These are phyloP conservation scores for Eristalis arbustorum DNA, from an alignment of 2,888 invertebrate genomes.

Conservation along the genomic window DNA sequence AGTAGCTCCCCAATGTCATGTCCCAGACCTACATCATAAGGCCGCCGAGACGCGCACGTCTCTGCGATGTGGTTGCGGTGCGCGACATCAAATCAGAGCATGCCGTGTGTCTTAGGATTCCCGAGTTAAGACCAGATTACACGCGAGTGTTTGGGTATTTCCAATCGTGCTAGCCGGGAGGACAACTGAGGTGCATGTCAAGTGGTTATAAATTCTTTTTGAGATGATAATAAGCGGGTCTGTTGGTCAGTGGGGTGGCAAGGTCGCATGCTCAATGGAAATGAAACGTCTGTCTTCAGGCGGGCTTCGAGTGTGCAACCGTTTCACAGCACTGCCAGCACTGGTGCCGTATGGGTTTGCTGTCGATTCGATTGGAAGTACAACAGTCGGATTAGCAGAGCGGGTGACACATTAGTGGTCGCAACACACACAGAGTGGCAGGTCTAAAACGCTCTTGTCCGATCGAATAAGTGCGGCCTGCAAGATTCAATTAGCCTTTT, in stretches of 20 bases:
- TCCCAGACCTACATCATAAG: conserved; percentile 64
- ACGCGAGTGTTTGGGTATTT: conserved; percentile 20
- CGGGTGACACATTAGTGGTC: not conserved
- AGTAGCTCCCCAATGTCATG: conserved; percentile 66
- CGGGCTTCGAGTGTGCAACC: conserved; percentile 43
- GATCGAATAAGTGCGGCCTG: not conserved
- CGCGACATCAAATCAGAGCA: conserved; percentile 54
- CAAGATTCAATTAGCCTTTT: not conserved
- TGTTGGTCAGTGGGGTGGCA: conserved; percentile 63
- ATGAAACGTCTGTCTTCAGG: conserved; percentile 39
- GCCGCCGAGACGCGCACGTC: conserved; percentile 41
- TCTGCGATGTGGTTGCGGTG: conserved; percentile 36
- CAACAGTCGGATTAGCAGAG: not conserved
- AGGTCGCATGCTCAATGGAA: conserved; percentile 47
- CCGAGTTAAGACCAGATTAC: conserved; percentile 39
- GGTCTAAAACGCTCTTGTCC: not conserved
- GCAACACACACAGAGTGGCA: not conserved
- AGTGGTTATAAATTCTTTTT: conserved; percentile 11
- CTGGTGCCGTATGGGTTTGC: conserved; percentile 27
- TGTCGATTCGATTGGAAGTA: not conserved
- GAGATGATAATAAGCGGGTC: conserved; percentile 23
- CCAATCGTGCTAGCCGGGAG: conserved; percentile 47
- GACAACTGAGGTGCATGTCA: conserved; percentile 34
- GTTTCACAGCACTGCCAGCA: not conserved
- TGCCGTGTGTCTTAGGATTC: conserved; percentile 41